Conservation (phyloP, 2,113 vertebrate species). For the Onychostruthus taczanowskii region DNA sequence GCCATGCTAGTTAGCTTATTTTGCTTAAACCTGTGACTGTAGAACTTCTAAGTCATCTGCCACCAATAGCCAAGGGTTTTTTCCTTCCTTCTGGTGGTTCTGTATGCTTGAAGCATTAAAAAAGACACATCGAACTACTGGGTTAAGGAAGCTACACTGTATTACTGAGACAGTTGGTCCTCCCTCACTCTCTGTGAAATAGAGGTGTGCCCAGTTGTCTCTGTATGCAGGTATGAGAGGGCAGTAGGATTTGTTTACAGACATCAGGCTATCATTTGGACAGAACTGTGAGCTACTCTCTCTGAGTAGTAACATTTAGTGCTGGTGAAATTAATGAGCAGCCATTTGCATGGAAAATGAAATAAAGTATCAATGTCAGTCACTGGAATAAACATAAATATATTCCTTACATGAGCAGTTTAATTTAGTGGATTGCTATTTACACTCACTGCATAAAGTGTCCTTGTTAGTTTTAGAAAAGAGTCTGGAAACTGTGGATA, state of each 20-base stretch:
- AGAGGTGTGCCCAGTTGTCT: not conserved
- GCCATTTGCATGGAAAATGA: conserved; percentile 12
- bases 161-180: not conserved
- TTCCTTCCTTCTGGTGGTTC: not conserved
- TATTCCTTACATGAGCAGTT: not conserved
- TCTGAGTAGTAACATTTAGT: not conserved
- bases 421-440: not conserved
- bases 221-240: not conserved
- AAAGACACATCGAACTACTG: not conserved
- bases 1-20: not conserved
- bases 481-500: not conserved
- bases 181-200: not conserved
- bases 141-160: not conserved
- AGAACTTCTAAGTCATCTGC: not conserved
- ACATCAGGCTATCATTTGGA: not conserved
- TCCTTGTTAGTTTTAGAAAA: conserved; percentile 26
- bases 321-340: not conserved
- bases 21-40: not conserved
- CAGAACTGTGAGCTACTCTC: not conserved
- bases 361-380: not conserved
- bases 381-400: not conserved
- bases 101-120: not conserved
- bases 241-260: not conserved
- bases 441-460: not conserved
- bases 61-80: not conserved